Conservation (phyloP, 2,113 vertebrate species). For the Echinops telfairi region DNA sequence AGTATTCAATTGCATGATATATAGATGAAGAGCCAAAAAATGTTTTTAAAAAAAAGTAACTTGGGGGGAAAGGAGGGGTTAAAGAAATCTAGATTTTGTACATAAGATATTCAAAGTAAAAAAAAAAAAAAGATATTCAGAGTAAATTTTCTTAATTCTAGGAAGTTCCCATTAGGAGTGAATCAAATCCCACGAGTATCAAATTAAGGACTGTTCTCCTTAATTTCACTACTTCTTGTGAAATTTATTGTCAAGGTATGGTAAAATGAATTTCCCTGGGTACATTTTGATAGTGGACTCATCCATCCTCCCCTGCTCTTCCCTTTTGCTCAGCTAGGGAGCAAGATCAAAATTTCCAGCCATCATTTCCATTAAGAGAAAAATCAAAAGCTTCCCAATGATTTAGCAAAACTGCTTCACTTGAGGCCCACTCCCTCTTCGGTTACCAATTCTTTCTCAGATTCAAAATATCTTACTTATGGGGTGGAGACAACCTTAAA, state of each 20-base stretch:
- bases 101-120: conserved; percentile 35
- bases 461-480: conserved; percentile 4
- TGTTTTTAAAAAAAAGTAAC: no score
- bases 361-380: neutral
- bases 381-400: neutral
- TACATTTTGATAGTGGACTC: conserved; percentile 8
- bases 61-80: neutral
- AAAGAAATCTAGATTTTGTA: conserved; percentile 8
- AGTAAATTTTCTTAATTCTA: neutral
- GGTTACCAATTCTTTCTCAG: neutral
- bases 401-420: conserved; percentile 19
- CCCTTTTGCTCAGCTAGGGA: neutral
- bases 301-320: neutral
- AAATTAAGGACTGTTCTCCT: neutral
- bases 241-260: conserved; percentile 30
- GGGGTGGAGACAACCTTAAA: neutral
- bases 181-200: no score
- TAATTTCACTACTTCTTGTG: conserved; percentile 53
- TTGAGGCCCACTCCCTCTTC: neutral
- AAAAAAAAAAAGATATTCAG: conserved; percentile 55
- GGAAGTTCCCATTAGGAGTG: neutral
- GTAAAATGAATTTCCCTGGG: conserved; percentile 26
- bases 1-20: no score
- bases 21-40: no score
- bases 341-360: neutral